Evolutionary conservation across 2,113 vertebrate species (phyloP).

Genomic region (Mirounga angustirostris): DNA sequence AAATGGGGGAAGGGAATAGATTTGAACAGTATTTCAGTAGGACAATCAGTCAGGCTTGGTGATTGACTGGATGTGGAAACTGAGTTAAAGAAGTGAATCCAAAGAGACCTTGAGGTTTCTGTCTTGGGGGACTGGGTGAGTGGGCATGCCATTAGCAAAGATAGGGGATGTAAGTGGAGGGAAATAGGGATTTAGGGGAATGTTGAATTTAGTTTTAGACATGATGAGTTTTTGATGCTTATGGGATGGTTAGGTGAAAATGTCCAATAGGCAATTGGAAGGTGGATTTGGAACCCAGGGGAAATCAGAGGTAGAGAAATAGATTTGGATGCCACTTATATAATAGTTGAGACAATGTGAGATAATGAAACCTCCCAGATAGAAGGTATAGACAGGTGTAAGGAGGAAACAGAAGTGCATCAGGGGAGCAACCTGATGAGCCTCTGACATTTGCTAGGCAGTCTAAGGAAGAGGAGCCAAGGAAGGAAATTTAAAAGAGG

Average conservation of each 20-base stretch:
- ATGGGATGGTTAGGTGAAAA: slow-evolving; percentile 6
- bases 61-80: neutral
- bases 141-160: neutral
- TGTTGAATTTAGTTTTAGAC: neutral
- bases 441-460: neutral
- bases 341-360: neutral
- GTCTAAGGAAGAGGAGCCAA: neutral
- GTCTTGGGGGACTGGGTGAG: neutral
- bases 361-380: neutral
- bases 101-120: neutral
- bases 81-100: neutral
- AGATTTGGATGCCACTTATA: neutral
- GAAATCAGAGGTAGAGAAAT: neutral
- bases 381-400: neutral
- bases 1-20: neutral
- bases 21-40: neutral
- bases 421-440: neutral
- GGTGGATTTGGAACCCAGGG: neutral
- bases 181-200: slow-evolving; percentile 10
- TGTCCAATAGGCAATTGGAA: neutral
- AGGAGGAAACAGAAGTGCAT: neutral
- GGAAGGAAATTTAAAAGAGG: neutral
- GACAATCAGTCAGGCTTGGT: neutral
- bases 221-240: neutral
- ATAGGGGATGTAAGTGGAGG: neutral